Evolutionary conservation across 2,797 vertebrate species (phyloP).

Genomic region (Muraenolepis orangiensis): DNA sequence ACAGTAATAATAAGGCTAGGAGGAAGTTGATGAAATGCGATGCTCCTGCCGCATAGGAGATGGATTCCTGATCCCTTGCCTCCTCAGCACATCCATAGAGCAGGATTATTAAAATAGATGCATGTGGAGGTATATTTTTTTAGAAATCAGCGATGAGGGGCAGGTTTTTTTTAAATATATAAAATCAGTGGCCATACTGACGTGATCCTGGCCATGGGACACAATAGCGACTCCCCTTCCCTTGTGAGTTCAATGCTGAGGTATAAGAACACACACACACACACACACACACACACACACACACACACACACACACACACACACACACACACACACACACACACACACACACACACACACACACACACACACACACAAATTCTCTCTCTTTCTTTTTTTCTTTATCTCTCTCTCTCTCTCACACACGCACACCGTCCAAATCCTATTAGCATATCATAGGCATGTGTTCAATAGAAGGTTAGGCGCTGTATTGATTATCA

Average conservation of each 20-base stretch:
- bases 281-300: not conserved
- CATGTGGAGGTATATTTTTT: not conserved
- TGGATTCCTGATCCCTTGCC: slow-evolving; percentile 45
- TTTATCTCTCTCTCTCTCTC: not conserved
- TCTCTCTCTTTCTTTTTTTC: not conserved
- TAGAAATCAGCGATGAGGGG: not conserved
- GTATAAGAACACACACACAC: not conserved
- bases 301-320: too few relatives aligned
- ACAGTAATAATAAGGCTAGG: slow-evolving; percentile 43
- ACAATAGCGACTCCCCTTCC: not conserved
- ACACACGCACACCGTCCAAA: slow-evolving; percentile 10
- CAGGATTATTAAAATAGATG: slow-evolving; percentile 49
- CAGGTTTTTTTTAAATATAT: not conserved
- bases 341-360: not conserved
- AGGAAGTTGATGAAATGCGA: slow-evolving; percentile 40
- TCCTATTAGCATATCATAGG: slow-evolving; percentile 50
- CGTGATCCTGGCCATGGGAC: not conserved
- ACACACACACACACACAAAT: not conserved
- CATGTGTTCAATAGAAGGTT: slow-evolving; percentile 41
- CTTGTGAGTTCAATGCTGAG: not conserved
- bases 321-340: not conserved
- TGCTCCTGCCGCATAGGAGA: slow-evolving; percentile 35
- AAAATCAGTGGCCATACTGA: not conserved
- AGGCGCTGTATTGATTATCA: slow-evolving; percentile 49
- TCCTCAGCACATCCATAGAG: slow-evolving; percentile 52